Conservation (phyloP, 2,113 vertebrate species). For the Cynopterus brachyotis region DNA sequence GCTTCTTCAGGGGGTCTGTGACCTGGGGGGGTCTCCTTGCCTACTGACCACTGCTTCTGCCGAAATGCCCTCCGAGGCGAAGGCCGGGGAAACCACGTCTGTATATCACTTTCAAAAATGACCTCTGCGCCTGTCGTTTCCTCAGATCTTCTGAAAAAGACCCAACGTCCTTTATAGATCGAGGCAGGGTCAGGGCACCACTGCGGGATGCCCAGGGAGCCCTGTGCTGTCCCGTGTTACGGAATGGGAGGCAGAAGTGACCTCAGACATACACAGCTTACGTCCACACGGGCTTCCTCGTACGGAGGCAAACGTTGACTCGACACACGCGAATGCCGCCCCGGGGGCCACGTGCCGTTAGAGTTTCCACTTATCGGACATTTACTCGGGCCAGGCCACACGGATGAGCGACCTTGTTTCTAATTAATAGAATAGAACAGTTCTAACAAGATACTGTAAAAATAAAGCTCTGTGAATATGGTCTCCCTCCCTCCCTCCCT, state of each 20-base stretch:
- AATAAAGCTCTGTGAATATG: not conserved
- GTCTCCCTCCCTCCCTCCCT: too few relatives aligned
- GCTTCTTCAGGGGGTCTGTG: not conserved
- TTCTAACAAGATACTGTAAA: too few relatives aligned
- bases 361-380: not conserved
- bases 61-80: not conserved
- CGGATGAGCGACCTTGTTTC: not conserved
- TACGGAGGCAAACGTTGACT: not conserved
- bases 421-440: too few relatives aligned
- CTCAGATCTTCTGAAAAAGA: not conserved
- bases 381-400: not conserved
- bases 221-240: not conserved
- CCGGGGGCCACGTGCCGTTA: not conserved
- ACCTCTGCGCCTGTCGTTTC: not conserved
- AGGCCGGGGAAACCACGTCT: not conserved
- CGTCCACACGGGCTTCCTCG: not conserved
- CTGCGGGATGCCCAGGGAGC: not conserved
- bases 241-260: not conserved
- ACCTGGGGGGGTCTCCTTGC: not conserved
- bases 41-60: not conserved
- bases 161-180: not conserved
- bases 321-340: not conserved
- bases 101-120: conserved; percentile 8
- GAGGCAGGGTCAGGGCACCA: not conserved
- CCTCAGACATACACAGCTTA: not conserved